Base-by-base conservation (phyloP, 2,113 vertebrate genomes). In the Xenopus laevis region DNA sequence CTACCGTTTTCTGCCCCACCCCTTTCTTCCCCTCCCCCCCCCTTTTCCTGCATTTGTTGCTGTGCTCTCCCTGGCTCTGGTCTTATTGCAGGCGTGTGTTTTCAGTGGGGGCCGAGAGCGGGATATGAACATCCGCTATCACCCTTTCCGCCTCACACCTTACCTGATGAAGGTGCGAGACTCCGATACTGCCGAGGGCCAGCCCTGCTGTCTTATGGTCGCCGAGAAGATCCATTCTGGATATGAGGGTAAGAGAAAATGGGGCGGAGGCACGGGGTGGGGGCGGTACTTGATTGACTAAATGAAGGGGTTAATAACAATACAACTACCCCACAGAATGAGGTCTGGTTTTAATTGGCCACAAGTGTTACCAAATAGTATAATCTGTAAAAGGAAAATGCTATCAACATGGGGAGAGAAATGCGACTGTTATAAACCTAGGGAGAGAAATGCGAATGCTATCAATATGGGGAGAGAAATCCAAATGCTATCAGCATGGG, bases 151-250 rank as follows among this genome's bases (percentile, higher is more conserved):
- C 68, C 87, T 96, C 30, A 95, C 92, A 1, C 95, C 95, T 0
- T 96, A 96, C 79, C 89, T 94, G 84, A 91, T 94, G 71, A 95
- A 94, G 68, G 87, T 96, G 75, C 86, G 85, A 12, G 89, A 92
- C 72, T 87, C 89, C 0, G 94, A 95, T 11, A 83, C 72, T 0
- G 81, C 90, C 0, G 89, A 91, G 13, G 90, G 90, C 0, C 93
- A 95, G 81, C 93, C 93, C 0, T 96, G 95, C 83, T 96, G 95
- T 82, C 79, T 96, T 70, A 90, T 96, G 44, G 93, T 96, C 0
- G 93, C 94, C 0, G 95, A 96, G 83, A 89, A 86, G 57, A 92
- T 96, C 65, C 95, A 96, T 79, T 95, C 95, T 0, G 95, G 95
- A 83, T 96, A 96, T 1, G 94, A 96, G 69, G 94, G 94, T 95